These are phyloP conservation scores for Myiotriccus ornatus DNA, from an alignment of 2,797 vertebrate genomes.

Conservation along the genomic window DNA sequence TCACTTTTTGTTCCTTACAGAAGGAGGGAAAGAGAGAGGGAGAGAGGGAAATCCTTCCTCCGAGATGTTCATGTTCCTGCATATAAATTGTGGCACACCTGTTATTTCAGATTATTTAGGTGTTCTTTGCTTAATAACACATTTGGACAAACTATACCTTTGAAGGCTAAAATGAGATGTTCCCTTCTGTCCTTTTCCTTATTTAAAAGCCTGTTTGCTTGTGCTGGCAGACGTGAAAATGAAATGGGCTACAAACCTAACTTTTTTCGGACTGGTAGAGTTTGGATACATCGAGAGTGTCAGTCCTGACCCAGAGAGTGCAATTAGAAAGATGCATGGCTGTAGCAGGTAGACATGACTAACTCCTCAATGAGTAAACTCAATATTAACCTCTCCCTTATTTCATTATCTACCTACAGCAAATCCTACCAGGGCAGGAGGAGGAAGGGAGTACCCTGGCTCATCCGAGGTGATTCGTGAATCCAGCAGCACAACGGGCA, in stretches of 20 bases:
- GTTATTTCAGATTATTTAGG: not conserved
- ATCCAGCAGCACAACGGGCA: slow-evolving; percentile 96
- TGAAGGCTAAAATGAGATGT: not conserved
- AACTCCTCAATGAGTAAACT: not conserved
- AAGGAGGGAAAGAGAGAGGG: not conserved
- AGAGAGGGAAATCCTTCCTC: not conserved
- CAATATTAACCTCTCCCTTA: slow-evolving; percentile 49
- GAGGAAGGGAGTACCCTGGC: slow-evolving; percentile 85
- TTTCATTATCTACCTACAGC: slow-evolving; percentile 79
- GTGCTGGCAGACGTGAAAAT: not conserved
- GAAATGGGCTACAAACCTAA: not conserved
- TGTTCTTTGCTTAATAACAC: not conserved
- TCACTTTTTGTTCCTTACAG: not conserved
- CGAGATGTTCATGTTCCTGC: not conserved
- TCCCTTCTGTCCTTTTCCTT: not conserved
- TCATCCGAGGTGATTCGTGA: slow-evolving; percentile 90
- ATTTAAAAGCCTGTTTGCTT: not conserved
- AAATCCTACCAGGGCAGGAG: slow-evolving; percentile 88
- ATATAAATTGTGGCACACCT: not conserved
- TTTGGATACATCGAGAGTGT: not conserved
- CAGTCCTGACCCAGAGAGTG: not conserved
- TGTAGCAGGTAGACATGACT: not conserved
- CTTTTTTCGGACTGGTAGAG: not conserved
- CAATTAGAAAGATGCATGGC: not conserved
- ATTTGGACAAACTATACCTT: not conserved